Conservation (phyloP, 2,113 vertebrate genomes). For the Numenius arquata region DNA sequence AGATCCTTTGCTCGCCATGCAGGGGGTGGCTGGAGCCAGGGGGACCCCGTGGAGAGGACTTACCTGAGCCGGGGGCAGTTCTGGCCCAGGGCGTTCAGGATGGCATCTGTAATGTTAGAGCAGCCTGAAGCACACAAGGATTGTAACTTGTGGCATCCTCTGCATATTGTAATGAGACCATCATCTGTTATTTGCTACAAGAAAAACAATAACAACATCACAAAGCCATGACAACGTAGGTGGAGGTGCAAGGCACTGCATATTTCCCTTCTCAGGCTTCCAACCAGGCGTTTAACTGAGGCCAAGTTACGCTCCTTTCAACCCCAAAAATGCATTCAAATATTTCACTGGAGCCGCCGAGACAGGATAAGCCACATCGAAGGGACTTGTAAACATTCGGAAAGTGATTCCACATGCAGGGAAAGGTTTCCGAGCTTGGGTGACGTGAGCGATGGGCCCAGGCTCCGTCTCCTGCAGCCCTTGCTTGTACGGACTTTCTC, state of each 20-base stretch:
- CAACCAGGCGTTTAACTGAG: neutral
- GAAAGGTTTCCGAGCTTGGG: neutral
- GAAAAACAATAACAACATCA: neutral
- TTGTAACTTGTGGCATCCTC: conserved; percentile 95
- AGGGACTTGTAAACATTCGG: accelerated
- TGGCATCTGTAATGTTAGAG: conserved; percentile 96
- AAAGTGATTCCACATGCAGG: neutral
- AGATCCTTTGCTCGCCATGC: neutral
- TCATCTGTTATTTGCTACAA: conserved; percentile 98
- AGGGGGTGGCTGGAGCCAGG: neutral
- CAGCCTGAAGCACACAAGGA: conserved; percentile 97
- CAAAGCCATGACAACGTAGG: neutral
- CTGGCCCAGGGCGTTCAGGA: conserved; percentile 94
- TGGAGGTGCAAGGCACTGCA: neutral
- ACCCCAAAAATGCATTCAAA: neutral
- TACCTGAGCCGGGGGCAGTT: conserved; percentile 96
- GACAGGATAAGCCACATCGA: neutral
- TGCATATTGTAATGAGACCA: conserved; percentile 97
- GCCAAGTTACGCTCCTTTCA: neutral
- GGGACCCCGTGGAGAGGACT: neutral
- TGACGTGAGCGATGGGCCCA: accelerated
- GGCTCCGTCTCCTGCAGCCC: neutral
- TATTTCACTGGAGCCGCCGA: neutral
- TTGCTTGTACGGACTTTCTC: neutral
- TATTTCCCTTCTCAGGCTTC: neutral